Base-by-base conservation (phyloP, 35 echinoderm and acorn worm species). In the Ophiothrix spiculata region DNA sequence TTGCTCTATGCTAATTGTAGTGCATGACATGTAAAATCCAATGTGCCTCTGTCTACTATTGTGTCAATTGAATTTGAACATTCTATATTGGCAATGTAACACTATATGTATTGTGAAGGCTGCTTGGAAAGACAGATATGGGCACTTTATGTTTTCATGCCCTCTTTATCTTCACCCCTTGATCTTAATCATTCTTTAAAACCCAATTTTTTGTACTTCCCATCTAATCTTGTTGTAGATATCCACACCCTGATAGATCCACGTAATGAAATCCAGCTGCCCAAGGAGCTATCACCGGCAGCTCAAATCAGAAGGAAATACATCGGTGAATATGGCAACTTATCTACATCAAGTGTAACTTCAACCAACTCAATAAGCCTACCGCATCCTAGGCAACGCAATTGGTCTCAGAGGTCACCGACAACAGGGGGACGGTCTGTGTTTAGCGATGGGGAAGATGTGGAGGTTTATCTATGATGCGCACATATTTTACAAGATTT, bases 221-320 rank as follows among this genome's bases (percentile, higher is more conserved):
- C 29, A 2, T 69, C 25, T 12, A 69, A 69, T 69, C 60, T n/a
- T n/a, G 19, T 25, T 25, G 29, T 28, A 69, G 60, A 69, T 69
- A 69, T 69, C 60, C 60, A 69, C 25, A 28, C 60, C 17, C 17
- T 69, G 60, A 69, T 91, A 4, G 89, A 91, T 31, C 89, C 89
- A 39, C 82, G 77, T 21, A 85, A 91, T 80, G 83, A 86, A 56
- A 91, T 91, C 49, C 74, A 91, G 56, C 76, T 91, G 16, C 89
- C 89, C 36, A 36, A 84, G 75, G 74, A 91, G 40, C 89, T 91
- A 23, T 86, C 89, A n/a, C 83, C 89, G 17, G 88, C 81, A 13
- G 81, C 81, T 32, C 89, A 85, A 76, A 91, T 86, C 35, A 29
- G 89, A 35, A 75, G 89, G 35, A 75, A 91, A 56, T 91, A 86